A percentile compares a stretch with the other conserved stretches of the same genome.
Conservation (phyloP, 2,888 invertebrate genomes). For the Synanthedon myopaeformis region DNA sequence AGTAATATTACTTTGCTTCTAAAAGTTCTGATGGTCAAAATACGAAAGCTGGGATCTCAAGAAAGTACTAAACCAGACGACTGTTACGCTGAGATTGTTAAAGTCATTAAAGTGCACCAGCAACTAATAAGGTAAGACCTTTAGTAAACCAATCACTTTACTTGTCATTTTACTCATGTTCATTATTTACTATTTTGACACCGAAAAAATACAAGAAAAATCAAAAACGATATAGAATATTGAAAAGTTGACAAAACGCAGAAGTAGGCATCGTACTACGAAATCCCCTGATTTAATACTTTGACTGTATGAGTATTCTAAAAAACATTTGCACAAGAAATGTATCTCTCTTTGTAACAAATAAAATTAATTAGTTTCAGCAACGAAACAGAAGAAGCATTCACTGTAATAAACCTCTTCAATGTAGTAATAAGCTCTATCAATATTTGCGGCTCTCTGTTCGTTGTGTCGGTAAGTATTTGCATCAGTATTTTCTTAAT, state of each 20-base stretch:
- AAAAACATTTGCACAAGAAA: too few relatives aligned
- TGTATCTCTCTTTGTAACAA: too few relatives aligned
- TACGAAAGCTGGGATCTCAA: background rate
- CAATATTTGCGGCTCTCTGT: constrained; percentile 48
- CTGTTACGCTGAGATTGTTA: constrained; percentile 32
- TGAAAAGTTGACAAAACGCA: too few relatives aligned
- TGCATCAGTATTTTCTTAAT: background rate
- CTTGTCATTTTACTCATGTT: background rate
- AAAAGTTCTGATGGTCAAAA: background rate
- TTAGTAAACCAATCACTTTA: background rate
- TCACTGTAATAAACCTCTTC: constrained; percentile 42
- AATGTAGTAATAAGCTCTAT: constrained; percentile 49
- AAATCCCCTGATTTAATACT: too few relatives aligned
- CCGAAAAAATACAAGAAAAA: too few relatives aligned
- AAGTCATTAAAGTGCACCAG: constrained; percentile 40
- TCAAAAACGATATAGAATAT: too few relatives aligned
- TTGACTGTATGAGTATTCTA: too few relatives aligned
- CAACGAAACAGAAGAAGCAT: constrained; percentile 42
- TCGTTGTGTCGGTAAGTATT: constrained; percentile 45
- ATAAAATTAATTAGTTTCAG: constrained; percentile 26
- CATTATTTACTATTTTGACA: background rate
- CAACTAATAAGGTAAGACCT: constrained; percentile 34
- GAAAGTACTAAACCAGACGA: constrained; percentile 9
- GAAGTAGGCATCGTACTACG: too few relatives aligned
- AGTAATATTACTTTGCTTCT: background rate